Base-by-base conservation (phyloP, 2,888 invertebrate genomes). In the Abrostola triplasia region DNA sequence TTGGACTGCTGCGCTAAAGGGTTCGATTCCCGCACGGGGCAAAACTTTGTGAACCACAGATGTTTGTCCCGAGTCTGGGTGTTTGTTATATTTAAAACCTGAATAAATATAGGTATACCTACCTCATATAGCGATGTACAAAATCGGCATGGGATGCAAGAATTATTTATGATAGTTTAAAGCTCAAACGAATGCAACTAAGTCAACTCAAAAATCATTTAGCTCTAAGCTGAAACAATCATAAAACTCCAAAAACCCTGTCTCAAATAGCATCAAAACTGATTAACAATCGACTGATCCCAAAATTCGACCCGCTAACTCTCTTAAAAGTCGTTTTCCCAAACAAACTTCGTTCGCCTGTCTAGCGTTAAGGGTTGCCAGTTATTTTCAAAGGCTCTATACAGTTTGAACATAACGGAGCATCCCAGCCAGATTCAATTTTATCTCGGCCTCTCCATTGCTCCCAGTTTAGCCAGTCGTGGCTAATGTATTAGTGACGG, bases 401-500 rank as follows among this genome's bases (percentile, higher is more conserved):
- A 57, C 47, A 24, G 24, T 49, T 24, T 42, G 6, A 8, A 42
- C 36, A 11, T n/a, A 41, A 57, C 36, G 48, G 51, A 44, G 47
- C 13, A 55, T 10, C 24, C 53, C 41, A 42, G 37, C 48, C 36
- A 53, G 53, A 76, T 67, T 64, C 59, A 64, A 74, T 67, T 76
- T 72, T 62, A 72, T 57, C 58, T 56, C 57, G 50, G 60, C 35
- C 41, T n/a, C 52, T 65, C 56, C 47, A 77, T 65, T 67, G 59
- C 48, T 37, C 12, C 50, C 36, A 51, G 59, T 55, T 66, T 64
- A 65, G 37, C 55, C 52, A 52, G 36, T 44, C 57, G 58, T 24
- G 36, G 57, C 40, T 77, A 73, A 66, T 70, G 57, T 64, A 67
- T 40, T 67, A 76, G 51, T 63, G 66, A 60, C 52, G 52, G 36